Percentiles rank a stretch among this genome's conserved stretches.
Conservation (phyloP, 2,888 invertebrate species). For the Hedychridium roseum region DNA sequence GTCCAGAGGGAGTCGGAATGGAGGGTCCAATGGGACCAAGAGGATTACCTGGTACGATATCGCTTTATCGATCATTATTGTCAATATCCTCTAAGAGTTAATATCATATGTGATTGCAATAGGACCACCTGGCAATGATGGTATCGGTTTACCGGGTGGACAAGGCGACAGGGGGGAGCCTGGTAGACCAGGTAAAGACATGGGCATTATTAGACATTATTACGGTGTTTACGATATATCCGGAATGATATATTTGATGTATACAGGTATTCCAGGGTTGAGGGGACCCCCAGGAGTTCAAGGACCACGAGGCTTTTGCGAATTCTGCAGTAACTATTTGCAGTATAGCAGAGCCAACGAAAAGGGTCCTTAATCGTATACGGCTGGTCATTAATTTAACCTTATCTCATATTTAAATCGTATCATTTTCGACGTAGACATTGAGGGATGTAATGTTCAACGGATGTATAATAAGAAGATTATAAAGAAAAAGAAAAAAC, state of each 20-base stretch:
- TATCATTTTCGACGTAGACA: no score
- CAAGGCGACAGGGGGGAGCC: constrained; percentile 79
- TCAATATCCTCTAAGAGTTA: constrained; percentile 5
- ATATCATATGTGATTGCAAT: constrained; percentile 22
- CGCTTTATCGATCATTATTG: neutral
- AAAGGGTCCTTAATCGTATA: constrained; percentile 66
- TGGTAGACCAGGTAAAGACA: constrained; percentile 72
- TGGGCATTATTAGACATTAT: constrained; percentile 4
- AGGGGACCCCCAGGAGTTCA: constrained; percentile 72
- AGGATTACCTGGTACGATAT: constrained; percentile 71
- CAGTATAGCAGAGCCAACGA: constrained; percentile 67
- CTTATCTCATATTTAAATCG: no score
- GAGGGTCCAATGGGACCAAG: constrained; percentile 78
- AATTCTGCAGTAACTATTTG: constrained; percentile 70
- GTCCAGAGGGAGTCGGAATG: constrained; percentile 75
- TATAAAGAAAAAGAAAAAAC: no score
- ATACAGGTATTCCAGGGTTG: constrained; percentile 61
- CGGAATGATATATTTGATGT: constrained; percentile 8
- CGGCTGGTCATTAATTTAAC: no score
- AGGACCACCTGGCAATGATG: constrained; percentile 76
- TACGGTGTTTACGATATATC: constrained; percentile 16
- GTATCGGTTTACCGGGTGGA: constrained; percentile 73
- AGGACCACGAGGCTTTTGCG: constrained; percentile 73
- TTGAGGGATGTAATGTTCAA: no score
- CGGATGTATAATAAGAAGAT: no score